phyloP scores from a whole-genome alignment of 2,797 vertebrate species.

The Linurgus olivaceus region DNA sequence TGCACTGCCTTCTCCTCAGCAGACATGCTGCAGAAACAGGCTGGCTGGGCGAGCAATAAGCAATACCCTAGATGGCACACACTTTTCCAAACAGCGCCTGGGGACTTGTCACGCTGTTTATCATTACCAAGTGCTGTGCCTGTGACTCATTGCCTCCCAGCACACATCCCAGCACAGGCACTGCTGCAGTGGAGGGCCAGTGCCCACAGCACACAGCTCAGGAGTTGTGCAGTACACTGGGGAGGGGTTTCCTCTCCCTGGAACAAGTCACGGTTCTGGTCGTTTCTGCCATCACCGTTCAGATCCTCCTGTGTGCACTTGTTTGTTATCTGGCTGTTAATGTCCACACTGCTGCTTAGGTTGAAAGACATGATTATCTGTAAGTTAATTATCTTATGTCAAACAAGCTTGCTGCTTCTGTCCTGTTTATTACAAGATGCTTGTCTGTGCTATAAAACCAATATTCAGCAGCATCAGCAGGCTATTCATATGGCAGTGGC shows the following conservation, averaged over 20 bases:
- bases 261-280: background rate
- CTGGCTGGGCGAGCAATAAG: slow-evolving; percentile 21
- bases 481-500: background rate
- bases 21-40: background rate
- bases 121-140: background rate
- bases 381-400: background rate
- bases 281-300: background rate
- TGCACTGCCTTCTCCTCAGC: background rate
- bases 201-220: background rate
- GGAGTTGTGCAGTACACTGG: rapidly evolving
- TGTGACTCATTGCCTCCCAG: background rate
- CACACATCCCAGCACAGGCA: background rate
- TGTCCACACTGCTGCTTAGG: background rate
- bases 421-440: background rate
- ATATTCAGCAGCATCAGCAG: background rate
- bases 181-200: background rate
- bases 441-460: background rate
- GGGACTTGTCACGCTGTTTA: slow-evolving; percentile 27
- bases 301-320: background rate
- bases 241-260: background rate
- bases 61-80: background rate
- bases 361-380: background rate
- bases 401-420: background rate
- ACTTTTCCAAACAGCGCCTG: background rate
- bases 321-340: background rate